Percentiles rank a stretch among this genome's conserved stretches.
phyloP scores from a whole-genome alignment of 2,888 invertebrate genomes.

The Taenaris catops region DNA sequence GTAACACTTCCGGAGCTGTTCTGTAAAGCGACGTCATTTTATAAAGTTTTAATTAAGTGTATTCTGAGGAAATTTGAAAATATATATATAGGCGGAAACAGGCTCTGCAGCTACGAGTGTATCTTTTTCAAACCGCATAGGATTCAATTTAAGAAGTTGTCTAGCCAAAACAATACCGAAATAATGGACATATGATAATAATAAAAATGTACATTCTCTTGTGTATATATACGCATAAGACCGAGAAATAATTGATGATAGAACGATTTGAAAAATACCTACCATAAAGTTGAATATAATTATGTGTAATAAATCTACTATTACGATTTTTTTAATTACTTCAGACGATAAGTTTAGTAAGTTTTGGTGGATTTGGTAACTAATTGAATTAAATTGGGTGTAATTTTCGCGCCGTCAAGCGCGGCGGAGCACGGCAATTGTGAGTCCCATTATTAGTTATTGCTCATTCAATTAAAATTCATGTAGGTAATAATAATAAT shows the following conservation, averaged over 20 bases:
- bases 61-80: too few species aligned
- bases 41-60: too few species aligned
- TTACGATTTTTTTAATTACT: background rate
- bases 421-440: constrained; percentile 17
- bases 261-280: background rate
- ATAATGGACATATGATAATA: too few species aligned
- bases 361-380: constrained; percentile 17
- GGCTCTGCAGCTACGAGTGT: too few species aligned
- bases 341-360: constrained; percentile 3
- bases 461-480: constrained; percentile 23
- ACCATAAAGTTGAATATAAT: constrained; percentile 1
- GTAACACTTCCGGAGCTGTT: too few species aligned
- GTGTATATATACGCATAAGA: background rate
- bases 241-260: constrained; percentile 1
- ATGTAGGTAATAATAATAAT: constrained; percentile 21
- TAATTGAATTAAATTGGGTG: constrained; percentile 24
- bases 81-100: too few species aligned
- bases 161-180: too few species aligned
- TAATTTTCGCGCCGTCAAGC: constrained; percentile 22
- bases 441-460: constrained; percentile 22
- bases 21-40: too few species aligned
- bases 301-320: background rate
- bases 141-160: too few species aligned
- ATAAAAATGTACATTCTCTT: too few species aligned
- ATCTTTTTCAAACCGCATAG: too few species aligned